Percentiles rank a stretch among this genome's conserved stretches.
These are phyloP conservation scores for Anguilla obscura DNA, from an alignment of 2,797 vertebrate species.

Conservation along the genomic window DNA sequence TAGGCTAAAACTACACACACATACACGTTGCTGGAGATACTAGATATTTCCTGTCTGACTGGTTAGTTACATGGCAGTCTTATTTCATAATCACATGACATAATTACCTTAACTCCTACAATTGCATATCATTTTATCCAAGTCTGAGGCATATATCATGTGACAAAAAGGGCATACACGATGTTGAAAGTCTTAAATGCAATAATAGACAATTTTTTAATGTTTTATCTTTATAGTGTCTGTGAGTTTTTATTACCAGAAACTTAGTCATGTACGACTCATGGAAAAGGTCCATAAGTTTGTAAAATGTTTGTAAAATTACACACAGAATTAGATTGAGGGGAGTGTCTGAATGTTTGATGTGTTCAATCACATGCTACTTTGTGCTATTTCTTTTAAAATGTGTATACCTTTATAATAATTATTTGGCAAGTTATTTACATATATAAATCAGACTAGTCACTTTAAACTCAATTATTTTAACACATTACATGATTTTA, in stretches of 20 bases:
- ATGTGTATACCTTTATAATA: not conserved
- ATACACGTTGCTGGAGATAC: not conserved
- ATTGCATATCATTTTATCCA: not conserved
- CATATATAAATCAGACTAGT: too few relatives aligned
- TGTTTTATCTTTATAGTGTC: not conserved
- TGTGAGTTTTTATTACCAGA: not conserved
- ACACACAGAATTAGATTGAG: not conserved
- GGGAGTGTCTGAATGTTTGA: not conserved
- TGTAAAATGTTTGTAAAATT: not conserved
- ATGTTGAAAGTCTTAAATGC: not conserved
- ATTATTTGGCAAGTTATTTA: too few relatives aligned
- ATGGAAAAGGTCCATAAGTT: not conserved
- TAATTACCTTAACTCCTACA: too few relatives aligned
- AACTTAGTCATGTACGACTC: not conserved
- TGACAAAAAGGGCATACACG: not conserved
- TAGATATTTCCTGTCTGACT: not conserved
- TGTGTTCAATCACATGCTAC: not conserved
- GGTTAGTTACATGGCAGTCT: not conserved
- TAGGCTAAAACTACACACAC: not conserved
- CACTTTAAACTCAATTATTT: too few relatives aligned
- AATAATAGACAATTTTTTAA: not conserved
- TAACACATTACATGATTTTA: too few relatives aligned
- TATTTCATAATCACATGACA: conserved; percentile 1
- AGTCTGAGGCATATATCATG: not conserved
- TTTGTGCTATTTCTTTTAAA: not conserved